Percentiles rank a stretch among this genome's conserved stretches.
Conservation (phyloP, 2,797 vertebrate species). For the Perodicticus potto region DNA sequence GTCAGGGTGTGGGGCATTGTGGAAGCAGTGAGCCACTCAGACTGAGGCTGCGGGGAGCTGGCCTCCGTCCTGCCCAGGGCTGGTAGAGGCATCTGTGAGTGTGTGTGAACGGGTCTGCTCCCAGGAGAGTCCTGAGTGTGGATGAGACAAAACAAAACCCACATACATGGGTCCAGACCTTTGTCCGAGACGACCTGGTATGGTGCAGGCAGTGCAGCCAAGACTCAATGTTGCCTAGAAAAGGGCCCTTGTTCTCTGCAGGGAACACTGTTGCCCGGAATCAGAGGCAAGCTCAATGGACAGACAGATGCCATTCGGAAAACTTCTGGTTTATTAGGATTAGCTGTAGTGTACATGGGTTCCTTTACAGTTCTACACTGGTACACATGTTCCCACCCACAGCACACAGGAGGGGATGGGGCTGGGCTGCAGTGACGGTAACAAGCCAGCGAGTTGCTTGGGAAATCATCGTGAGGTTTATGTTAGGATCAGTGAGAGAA, state of each 20-base stretch:
- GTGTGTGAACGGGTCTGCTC: accelerated
- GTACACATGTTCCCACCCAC: constrained; percentile 79
- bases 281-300: not conserved
- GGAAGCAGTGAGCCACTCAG: accelerated
- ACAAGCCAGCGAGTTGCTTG: constrained; percentile 73
- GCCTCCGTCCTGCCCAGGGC: no score
- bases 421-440: constrained; percentile 77
- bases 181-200: not conserved
- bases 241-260: not conserved
- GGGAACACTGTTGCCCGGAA: accelerated
- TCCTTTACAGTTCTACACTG: constrained; percentile 82
- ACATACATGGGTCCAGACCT: not conserved
- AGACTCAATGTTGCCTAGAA: accelerated
- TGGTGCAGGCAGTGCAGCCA: not conserved
- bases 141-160: not conserved
- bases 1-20: not conserved
- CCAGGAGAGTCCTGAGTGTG: accelerated
- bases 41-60: not conserved
- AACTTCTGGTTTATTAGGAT: constrained; percentile 88
- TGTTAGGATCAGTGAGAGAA: constrained; percentile 66
- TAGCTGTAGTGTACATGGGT: constrained; percentile 84
- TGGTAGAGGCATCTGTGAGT: no score
- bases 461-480: constrained; percentile 72
- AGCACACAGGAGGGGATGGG: constrained; percentile 74
- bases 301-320: constrained; percentile 75